These are phyloP conservation scores for Eunapius fragilis DNA, from an alignment of 37 sponge, comb jelly and placozoan genomes.

Conservation along the genomic window DNA sequence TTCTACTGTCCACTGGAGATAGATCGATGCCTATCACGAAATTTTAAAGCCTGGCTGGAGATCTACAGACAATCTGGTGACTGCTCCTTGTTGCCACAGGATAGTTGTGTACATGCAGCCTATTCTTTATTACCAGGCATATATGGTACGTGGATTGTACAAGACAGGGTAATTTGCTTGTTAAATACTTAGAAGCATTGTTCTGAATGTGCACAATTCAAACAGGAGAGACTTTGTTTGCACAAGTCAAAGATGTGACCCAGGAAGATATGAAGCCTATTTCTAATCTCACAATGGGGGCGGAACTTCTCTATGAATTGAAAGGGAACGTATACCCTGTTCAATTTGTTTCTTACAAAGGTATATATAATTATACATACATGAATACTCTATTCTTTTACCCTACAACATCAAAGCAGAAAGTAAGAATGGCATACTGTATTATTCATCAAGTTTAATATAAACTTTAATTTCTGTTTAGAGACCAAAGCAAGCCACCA, in stretches of 20 bases:
- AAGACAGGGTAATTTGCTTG: too few species aligned
- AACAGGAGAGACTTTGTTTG: background rate
- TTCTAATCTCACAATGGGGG: background rate
- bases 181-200: too few species aligned
- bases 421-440: background rate
- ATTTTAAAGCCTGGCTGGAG: too few species aligned
- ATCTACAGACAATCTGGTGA: too few species aligned
- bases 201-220: background rate
- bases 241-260: background rate
- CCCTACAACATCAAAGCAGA: background rate
- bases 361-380: background rate
- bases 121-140: too few species aligned
- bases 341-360: background rate
- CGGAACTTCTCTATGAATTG: background rate
- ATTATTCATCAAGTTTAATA: background rate
- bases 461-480: background rate
- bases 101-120: too few species aligned
- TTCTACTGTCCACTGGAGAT: too few species aligned
- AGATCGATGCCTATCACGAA: too few species aligned
- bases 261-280: background rate
- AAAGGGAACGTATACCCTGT: background rate
- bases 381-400: background rate
- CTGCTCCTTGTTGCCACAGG: too few species aligned
- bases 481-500: background rate
- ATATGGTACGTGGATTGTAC: too few species aligned